These are phyloP conservation scores for Phengaris arion DNA, from an alignment of 2,888 invertebrate species.

Conservation along the genomic window DNA sequence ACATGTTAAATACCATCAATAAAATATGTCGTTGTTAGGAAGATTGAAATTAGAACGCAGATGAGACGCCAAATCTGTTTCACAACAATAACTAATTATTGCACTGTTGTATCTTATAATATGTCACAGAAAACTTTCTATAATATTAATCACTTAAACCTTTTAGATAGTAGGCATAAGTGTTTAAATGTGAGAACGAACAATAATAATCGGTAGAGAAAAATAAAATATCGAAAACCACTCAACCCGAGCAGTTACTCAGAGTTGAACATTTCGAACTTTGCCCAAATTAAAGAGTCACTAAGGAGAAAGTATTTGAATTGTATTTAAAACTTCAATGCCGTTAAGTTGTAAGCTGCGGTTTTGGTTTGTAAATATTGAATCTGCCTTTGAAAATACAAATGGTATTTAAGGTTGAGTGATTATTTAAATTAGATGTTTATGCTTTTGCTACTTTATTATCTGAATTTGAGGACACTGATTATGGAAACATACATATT, in stretches of 20 bases:
- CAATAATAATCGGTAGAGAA: background rate
- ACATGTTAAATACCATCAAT: too few relatives aligned
- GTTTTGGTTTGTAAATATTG: slow-evolving; percentile 10
- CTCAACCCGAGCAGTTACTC: background rate
- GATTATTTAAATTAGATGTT: background rate
- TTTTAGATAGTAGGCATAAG: too few relatives aligned
- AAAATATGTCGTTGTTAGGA: too few relatives aligned
- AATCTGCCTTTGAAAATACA: background rate
- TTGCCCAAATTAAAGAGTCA: slow-evolving; percentile 9
- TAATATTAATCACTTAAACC: too few relatives aligned
- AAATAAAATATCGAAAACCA: background rate
- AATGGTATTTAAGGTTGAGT: slow-evolving; percentile 12
- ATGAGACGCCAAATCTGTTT: too few relatives aligned
- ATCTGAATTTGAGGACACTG: too few relatives aligned
- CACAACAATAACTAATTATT: too few relatives aligned
- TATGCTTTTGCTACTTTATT: background rate
- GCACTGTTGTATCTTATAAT: too few relatives aligned
- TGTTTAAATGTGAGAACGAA: background rate
- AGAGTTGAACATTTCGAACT: background rate
- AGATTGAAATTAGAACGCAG: too few relatives aligned
- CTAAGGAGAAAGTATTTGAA: slow-evolving; percentile 16
- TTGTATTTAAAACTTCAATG: background rate
- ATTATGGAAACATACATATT: too few relatives aligned
- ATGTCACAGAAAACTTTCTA: too few relatives aligned
- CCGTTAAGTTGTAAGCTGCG: slow-evolving; percentile 1